These are phyloP conservation scores for Belonocnema kinseyi DNA, from an alignment of 1,140 invertebrate genomes.

Conservation along the genomic window DNA sequence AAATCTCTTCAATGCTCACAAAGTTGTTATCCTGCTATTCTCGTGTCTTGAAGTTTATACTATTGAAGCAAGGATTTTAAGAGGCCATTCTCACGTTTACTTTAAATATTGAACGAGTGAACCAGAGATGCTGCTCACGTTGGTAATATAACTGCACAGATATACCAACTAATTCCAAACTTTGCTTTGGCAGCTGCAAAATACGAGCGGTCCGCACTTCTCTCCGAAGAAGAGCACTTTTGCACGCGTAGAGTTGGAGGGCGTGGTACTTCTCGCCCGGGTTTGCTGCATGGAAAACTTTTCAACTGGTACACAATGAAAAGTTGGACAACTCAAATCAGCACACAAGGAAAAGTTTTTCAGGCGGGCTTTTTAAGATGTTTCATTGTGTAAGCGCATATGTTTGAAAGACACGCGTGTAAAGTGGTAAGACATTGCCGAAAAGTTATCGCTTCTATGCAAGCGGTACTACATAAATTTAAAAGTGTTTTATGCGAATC, in stretches of 20 bases:
- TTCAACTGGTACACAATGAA: slow-evolving; percentile 34
- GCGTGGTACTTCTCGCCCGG: slow-evolving; percentile 51
- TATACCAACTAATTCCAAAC: neutral
- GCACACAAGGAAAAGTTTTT: slow-evolving; percentile 12
- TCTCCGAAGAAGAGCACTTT: slow-evolving; percentile 45
- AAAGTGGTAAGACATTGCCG: neutral
- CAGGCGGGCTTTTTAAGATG: slow-evolving; percentile 23
- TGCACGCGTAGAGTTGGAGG: slow-evolving; percentile 49
- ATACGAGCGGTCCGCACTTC: slow-evolving; percentile 44
- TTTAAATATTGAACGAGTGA: too few species aligned
- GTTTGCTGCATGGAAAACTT: slow-evolving; percentile 44
- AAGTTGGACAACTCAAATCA: slow-evolving; percentile 33
- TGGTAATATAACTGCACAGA: neutral
- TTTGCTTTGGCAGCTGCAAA: neutral
- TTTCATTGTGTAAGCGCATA: neutral
- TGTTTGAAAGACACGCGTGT: neutral
- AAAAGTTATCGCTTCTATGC: neutral
- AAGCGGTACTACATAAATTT: neutral
- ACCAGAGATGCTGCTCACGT: too few species aligned
- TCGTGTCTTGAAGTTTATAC: too few species aligned
- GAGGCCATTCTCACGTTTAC: too few species aligned
- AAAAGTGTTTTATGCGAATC: neutral
- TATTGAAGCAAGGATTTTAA: too few species aligned
- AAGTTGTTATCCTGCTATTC: too few species aligned
- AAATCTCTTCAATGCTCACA: too few species aligned